These are phyloP conservation scores for Dryoscopus gambensis DNA, from an alignment of 2,113 vertebrate species.

Conservation along the genomic window DNA sequence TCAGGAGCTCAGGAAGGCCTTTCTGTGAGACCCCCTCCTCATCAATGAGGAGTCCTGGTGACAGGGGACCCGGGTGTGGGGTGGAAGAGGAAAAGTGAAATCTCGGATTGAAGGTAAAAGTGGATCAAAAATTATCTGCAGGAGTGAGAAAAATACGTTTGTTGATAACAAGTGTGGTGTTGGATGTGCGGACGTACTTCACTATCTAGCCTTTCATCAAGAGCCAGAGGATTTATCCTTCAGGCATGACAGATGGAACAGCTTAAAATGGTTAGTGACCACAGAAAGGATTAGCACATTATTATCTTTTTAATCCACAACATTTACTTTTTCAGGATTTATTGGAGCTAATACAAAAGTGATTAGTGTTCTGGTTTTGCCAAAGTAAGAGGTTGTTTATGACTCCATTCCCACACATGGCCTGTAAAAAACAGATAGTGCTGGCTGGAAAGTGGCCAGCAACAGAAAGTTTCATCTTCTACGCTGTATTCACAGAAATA, in stretches of 20 bases:
- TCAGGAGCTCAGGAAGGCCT: neutral
- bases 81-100: neutral
- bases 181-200: neutral
- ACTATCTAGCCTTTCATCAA: slow-evolving; percentile 21
- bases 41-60: neutral
- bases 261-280: slow-evolving; percentile 57
- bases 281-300: slow-evolving; percentile 50
- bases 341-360: slow-evolving; percentile 60
- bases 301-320: slow-evolving; percentile 59
- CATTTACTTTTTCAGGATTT: slow-evolving; percentile 52
- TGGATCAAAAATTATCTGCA: neutral
- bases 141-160: neutral
- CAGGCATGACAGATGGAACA: slow-evolving; percentile 18
- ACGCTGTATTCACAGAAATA: neutral
- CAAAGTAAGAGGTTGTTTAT: slow-evolving; percentile 42
- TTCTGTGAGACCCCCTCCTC: neutral
- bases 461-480: neutral
- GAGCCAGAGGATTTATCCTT: slow-evolving; percentile 35
- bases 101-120: neutral
- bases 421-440: slow-evolving; percentile 24
- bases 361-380: slow-evolving; percentile 41
- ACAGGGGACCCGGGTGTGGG: neutral
- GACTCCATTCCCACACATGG: slow-evolving; percentile 11
- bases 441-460: neutral
- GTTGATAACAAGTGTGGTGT: neutral